Base-by-base conservation (phyloP, 2,113 vertebrate species). In the Elgaria multicarinata region DNA sequence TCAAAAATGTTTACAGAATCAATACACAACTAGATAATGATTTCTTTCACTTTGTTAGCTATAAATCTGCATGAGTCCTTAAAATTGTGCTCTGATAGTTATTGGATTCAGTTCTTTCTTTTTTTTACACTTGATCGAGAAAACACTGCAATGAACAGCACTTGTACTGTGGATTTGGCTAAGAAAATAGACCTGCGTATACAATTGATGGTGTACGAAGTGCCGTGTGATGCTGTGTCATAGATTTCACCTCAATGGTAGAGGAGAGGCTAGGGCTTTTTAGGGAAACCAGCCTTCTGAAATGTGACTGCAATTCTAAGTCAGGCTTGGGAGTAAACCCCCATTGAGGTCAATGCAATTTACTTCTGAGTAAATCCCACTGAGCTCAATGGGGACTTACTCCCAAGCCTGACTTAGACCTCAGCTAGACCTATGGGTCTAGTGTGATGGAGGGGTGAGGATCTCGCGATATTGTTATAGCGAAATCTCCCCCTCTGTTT, bases 1-100 rank as follows among this genome's bases (percentile, higher is more conserved):
- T 72, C 76, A 89, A 8, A 90, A 93, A 62, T 44, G 42, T 76
- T 74, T 87, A 72, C 0, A 84, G 90, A 88, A 93, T 20, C 55
- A 90, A 6, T 77, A 86, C 58, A 50, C 75, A 87, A 79, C 75
- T 79, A 79, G 58, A 50, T 66, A 50, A 78, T 79, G 78, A 87
- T 87, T 78, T 87, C 18, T 78, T 44, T 46, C 6, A 22, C 44
- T 53, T 58, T 28, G 42, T 58, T 69, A 84, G 81, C 62, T 71
- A 5, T 46, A 2, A 91, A 86, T 89, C 67, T 58, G 69, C 24
- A 79, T 75, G 50, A 33, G 16, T 89, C 76, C 85, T 74, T 80
- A n/a, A 85, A 85, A 91, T 5, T 2, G 81, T 81, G 93, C 85
- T 36, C 42, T 89, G 86, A 24, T 39, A 0, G 0, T 36, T 91